These are phyloP conservation scores for Prunella himalayana DNA, from an alignment of 2,113 vertebrate species.

Conservation along the genomic window DNA sequence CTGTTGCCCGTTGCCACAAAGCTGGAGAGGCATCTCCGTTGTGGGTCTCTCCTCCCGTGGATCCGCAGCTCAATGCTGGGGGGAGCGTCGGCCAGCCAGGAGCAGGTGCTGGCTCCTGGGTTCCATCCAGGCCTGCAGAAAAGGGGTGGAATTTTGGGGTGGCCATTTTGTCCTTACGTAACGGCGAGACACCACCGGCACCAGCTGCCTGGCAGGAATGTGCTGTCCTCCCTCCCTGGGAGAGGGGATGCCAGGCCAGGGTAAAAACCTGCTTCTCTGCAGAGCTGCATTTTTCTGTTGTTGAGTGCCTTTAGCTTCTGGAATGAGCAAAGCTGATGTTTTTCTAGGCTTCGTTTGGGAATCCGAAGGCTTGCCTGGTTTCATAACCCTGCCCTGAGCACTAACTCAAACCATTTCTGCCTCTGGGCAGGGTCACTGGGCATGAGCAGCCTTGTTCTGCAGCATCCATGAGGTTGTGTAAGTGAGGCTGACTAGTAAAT, in stretches of 20 bases:
- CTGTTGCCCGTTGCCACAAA: neutral
- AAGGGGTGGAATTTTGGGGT: neutral
- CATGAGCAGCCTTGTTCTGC: neutral
- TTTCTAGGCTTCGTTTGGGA: neutral
- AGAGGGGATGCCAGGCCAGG: neutral
- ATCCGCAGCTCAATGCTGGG: accelerated
- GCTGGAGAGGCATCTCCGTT: neutral
- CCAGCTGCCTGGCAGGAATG: neutral
- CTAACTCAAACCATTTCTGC: neutral
- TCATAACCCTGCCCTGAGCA: neutral
- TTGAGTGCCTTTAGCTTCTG: neutral
- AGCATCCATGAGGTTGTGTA: neutral
- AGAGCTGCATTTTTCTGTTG: neutral
- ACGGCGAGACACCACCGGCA: neutral
- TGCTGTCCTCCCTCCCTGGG: neutral
- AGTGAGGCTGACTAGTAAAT: neutral
- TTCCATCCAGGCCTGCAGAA: neutral
- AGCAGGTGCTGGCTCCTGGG: neutral
- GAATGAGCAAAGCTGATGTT: neutral
- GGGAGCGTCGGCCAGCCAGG: accelerated
- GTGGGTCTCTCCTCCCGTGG: neutral
- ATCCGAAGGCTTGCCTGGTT: neutral
- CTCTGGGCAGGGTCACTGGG: neutral
- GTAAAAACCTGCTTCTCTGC: neutral
- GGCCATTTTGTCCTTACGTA: slow-evolving; percentile 25